phyloP scores from a whole-genome alignment of 2,888 invertebrate species.

The Melitaea athalia region DNA sequence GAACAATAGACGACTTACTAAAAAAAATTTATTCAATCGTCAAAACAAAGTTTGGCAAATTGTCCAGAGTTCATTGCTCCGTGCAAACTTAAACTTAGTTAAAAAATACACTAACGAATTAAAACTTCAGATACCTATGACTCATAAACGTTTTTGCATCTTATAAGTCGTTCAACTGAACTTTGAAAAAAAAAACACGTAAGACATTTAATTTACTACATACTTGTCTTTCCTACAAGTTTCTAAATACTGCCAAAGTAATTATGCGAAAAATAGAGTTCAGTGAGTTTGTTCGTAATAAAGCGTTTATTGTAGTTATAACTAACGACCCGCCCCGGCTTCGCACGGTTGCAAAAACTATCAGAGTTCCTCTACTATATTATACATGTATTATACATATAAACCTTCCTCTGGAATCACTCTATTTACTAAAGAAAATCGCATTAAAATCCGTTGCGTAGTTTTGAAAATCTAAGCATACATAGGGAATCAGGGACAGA shows the following conservation, averaged over 20 bases:
- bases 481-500: too few species aligned
- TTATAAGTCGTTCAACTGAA: slow-evolving; percentile 19
- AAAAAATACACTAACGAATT: slow-evolving; percentile 26
- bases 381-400: too few species aligned
- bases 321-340: too few species aligned
- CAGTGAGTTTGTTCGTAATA: too few species aligned
- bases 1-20: slow-evolving; percentile 23
- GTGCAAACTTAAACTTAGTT: slow-evolving; percentile 19
- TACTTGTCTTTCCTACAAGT: not conserved
- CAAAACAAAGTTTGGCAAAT: slow-evolving; percentile 25
- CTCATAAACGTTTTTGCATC: slow-evolving; percentile 18
- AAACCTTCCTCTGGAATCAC: too few species aligned
- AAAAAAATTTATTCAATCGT: not conserved
- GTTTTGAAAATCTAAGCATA: too few species aligned
- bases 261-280: not conserved
- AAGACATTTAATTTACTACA: slow-evolving; percentile 3
- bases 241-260: not conserved
- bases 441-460: too few species aligned
- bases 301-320: too few species aligned
- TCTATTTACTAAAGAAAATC: too few species aligned
- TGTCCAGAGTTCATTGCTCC: slow-evolving; percentile 31
- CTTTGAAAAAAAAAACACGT: slow-evolving; percentile 7
- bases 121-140: slow-evolving; percentile 26
- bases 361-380: too few species aligned
- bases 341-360: too few species aligned